Percentiles rank a stretch among this genome's conserved stretches.
These are phyloP conservation scores for Tursiops truncatus DNA, from an alignment of 2,113 vertebrate species.

Conservation along the genomic window DNA sequence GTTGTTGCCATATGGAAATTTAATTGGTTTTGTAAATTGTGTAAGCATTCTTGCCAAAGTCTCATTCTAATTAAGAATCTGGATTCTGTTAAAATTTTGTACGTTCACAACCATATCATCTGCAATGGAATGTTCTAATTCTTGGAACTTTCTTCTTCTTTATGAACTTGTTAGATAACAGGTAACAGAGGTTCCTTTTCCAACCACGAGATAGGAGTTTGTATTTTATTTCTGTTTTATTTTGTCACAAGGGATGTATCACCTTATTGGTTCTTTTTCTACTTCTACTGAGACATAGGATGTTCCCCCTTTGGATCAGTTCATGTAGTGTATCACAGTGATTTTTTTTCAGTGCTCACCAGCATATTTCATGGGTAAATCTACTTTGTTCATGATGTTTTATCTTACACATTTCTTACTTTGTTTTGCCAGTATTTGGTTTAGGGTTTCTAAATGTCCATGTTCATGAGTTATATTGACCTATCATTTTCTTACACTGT, in stretches of 20 bases:
- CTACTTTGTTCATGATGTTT: neutral
- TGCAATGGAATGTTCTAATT: neutral
- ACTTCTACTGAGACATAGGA: neutral
- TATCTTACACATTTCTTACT: neutral
- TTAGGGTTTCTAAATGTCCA: neutral
- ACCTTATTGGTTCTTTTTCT: neutral
- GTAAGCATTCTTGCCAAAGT: neutral
- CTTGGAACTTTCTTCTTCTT: neutral
- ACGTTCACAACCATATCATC: neutral
- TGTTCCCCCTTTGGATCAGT: neutral
- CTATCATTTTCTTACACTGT: neutral
- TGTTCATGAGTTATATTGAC: neutral
- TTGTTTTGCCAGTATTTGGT: neutral
- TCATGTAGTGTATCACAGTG: neutral
- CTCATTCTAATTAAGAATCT: neutral
- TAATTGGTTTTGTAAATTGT: neutral
- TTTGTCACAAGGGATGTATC: neutral
- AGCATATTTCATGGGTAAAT: neutral
- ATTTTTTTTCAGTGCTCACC: neutral
- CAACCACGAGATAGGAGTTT: neutral
- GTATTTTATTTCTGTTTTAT: neutral
- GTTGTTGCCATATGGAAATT: neutral
- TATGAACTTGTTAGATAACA: neutral
- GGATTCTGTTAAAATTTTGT: neutral
- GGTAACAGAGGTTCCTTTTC: neutral